Evolutionary conservation across 2,797 vertebrate genomes (phyloP).

Genomic region (Takifugu ocellatus): DNA sequence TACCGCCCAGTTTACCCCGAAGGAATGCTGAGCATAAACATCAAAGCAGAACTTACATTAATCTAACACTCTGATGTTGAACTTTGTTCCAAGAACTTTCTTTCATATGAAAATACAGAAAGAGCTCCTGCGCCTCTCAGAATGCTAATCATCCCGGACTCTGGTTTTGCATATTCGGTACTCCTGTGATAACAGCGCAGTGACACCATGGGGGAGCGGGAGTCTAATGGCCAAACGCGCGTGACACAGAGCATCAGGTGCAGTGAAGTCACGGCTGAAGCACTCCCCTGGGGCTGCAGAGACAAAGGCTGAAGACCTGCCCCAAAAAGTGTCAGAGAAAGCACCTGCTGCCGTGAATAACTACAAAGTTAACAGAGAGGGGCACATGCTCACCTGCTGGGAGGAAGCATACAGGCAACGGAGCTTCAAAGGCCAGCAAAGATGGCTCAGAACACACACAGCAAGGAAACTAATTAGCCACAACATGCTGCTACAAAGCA

Average conservation of each 20-base stretch:
- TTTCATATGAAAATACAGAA: constrained; percentile 55
- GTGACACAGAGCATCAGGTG: constrained; percentile 63
- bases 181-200: constrained; percentile 37
- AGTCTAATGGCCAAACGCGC: constrained; percentile 55
- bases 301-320: constrained; percentile 69
- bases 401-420: constrained; percentile 51
- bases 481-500: constrained; percentile 21
- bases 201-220: constrained; percentile 22
- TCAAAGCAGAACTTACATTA: constrained; percentile 61
- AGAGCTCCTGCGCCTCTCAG: constrained; percentile 27
- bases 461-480: constrained; percentile 43
- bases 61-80: constrained; percentile 58
- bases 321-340: constrained; percentile 66
- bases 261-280: constrained; percentile 53
- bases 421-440: constrained; percentile 36
- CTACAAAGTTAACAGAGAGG: constrained; percentile 55
- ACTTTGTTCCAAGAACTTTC: constrained; percentile 57
- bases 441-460: constrained; percentile 35
- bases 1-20: constrained; percentile 44
- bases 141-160: constrained; percentile 49
- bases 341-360: constrained; percentile 71
- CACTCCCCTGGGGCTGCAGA: constrained; percentile 51
- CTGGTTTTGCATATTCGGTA: constrained; percentile 53
- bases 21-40: constrained; percentile 57
- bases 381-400: constrained; percentile 62